Percentiles rank a stretch among this genome's conserved stretches.
These are phyloP conservation scores for Meandrina meandrites DNA, from an alignment of 92 coral and sea anemone genomes.

Conservation along the genomic window DNA sequence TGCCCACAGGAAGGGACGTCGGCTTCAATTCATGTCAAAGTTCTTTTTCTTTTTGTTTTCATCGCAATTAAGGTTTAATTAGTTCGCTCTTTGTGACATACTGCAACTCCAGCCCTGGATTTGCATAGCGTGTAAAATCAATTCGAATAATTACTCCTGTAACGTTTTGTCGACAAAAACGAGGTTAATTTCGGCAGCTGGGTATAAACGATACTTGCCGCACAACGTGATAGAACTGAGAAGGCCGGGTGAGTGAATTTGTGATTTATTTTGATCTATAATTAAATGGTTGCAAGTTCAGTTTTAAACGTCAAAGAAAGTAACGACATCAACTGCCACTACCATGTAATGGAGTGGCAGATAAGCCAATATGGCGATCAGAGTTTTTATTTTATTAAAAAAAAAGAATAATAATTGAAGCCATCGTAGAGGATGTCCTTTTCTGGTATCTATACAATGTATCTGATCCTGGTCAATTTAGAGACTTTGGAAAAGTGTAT, in stretches of 20 bases:
- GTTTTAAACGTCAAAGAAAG: not conserved
- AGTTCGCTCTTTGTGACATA: not conserved
- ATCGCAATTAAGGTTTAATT: not conserved
- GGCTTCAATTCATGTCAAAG: not conserved
- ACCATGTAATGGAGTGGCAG: not conserved
- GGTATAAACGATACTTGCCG: not conserved
- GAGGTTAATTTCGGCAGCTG: not conserved
- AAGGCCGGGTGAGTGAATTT: not conserved
- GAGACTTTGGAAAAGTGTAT: too few relatives aligned
- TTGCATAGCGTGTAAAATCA: constrained; percentile 16
- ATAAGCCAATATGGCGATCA: not conserved
- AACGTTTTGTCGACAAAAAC: not conserved
- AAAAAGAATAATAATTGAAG: too few relatives aligned
- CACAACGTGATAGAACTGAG: not conserved
- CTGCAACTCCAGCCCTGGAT: not conserved
- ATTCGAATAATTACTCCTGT: not conserved
- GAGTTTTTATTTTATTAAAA: not conserved
- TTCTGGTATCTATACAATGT: not conserved
- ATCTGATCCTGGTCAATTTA: not conserved
- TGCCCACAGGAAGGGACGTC: not conserved
- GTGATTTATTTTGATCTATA: not conserved
- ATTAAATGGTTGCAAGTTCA: not conserved
- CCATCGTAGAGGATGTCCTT: not conserved
- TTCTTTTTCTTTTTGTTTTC: not conserved
- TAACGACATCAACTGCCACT: not conserved